These are phyloP conservation scores for Nymphalis urticae DNA, from an alignment of 2,888 invertebrate species.

Conservation along the genomic window DNA sequence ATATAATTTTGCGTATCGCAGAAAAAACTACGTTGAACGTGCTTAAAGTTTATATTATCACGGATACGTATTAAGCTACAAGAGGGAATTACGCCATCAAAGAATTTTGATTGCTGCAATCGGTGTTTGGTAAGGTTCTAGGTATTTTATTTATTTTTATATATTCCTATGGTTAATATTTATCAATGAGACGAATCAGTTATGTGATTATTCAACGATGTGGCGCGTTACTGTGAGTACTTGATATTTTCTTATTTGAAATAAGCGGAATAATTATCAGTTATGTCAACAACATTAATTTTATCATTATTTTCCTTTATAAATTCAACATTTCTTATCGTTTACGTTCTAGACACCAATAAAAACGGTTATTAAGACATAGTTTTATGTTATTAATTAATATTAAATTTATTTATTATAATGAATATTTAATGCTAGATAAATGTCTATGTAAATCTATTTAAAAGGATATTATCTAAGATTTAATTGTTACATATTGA, in stretches of 20 bases:
- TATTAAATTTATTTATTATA: not conserved
- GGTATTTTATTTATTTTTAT: slow-evolving; percentile 51
- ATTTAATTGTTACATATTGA: too few species aligned
- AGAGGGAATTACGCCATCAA: slow-evolving; percentile 1
- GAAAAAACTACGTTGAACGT: slow-evolving; percentile 5
- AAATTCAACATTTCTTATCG: slow-evolving; percentile 27
- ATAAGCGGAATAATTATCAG: slow-evolving; percentile 17
- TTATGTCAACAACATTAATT: slow-evolving; percentile 23
- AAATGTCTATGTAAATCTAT: too few species aligned
- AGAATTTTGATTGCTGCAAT: not conserved
- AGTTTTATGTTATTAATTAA: not conserved
- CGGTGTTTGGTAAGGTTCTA: slow-evolving; percentile 54
- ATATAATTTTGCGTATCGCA: slow-evolving; percentile 13
- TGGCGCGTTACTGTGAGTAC: slow-evolving; percentile 12
- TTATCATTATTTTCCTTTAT: slow-evolving; percentile 24
- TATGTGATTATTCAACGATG: slow-evolving; percentile 26
- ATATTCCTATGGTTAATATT: slow-evolving; percentile 36
- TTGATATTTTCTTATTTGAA: slow-evolving; percentile 21
- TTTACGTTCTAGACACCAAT: not conserved
- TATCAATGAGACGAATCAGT: slow-evolving; percentile 49
- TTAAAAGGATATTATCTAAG: too few species aligned
- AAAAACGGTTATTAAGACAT: slow-evolving; percentile 1
- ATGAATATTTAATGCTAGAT: too few species aligned
- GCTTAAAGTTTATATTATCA: slow-evolving; percentile 1
- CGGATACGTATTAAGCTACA: not conserved